A percentile compares a stretch with the other conserved stretches of the same genome.
Conservation (phyloP, 2,113 vertebrate genomes). For the Apteryx mantelli region DNA sequence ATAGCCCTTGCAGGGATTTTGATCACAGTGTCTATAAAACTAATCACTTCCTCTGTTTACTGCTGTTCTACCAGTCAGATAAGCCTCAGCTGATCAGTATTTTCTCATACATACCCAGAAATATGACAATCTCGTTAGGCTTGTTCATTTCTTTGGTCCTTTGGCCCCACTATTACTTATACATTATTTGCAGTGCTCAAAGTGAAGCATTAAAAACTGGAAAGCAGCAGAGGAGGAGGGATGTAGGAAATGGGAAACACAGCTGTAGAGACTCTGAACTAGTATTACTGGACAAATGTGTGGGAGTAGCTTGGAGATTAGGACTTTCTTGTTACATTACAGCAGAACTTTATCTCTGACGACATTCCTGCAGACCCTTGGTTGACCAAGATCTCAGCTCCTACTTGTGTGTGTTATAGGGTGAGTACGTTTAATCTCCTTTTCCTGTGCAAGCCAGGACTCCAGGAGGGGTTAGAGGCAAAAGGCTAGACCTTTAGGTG, state of each 20-base stretch:
- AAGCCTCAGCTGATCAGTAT: background rate
- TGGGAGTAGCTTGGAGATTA: background rate
- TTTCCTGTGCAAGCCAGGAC: background rate
- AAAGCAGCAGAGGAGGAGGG: background rate
- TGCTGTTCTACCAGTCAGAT: background rate
- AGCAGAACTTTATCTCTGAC: background rate
- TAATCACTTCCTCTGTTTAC: background rate
- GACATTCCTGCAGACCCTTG: background rate
- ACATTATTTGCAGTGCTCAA: background rate
- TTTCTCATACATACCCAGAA: background rate
- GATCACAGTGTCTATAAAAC: constrained; percentile 11
- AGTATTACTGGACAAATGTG: background rate
- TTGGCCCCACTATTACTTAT: background rate
- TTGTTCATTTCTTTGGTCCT: background rate
- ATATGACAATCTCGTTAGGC: background rate
- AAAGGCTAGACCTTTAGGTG: background rate
- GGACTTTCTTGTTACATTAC: background rate
- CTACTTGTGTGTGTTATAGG: background rate
- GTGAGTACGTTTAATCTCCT: background rate
- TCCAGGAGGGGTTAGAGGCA: background rate
- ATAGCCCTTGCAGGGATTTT: background rate
- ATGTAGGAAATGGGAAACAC: background rate
- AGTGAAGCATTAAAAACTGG: background rate
- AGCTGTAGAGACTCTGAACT: background rate
- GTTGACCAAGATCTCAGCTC: background rate